Conservation (phyloP, 2,888 invertebrate species). For the Iselma pallidipennis region DNA sequence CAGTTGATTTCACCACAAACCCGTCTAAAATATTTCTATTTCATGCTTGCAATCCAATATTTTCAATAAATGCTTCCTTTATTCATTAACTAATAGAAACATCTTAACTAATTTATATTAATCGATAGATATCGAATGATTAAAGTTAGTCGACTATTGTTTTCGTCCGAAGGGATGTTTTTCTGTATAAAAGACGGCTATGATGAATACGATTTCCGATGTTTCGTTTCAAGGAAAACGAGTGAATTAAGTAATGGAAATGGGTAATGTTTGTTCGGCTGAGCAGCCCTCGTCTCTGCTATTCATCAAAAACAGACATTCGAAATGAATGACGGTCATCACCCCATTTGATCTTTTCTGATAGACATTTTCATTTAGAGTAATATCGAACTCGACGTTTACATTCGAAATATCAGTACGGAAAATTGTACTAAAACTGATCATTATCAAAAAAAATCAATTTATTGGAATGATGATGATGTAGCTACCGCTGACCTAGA, state of each 20-base stretch:
- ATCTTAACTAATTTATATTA: slow-evolving; percentile 16
- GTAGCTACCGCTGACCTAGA: neutral
- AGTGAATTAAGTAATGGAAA: slow-evolving; percentile 6
- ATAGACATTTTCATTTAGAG: slow-evolving; percentile 7
- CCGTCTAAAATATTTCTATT: neutral
- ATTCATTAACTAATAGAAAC: slow-evolving; percentile 5
- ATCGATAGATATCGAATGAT: no score
- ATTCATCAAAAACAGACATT: slow-evolving; percentile 2
- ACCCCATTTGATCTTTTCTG: slow-evolving; percentile 4
- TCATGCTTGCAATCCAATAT: neutral
- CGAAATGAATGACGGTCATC: neutral
- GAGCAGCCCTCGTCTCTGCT: neutral
- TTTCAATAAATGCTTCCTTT: no score
- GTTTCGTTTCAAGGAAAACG: neutral
- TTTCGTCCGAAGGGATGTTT: neutral
- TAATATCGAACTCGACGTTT: neutral
- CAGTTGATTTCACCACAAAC: slow-evolving; percentile 26
- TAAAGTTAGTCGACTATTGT: neutral
- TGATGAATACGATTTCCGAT: slow-evolving; percentile 1
- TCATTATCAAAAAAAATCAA: neutral
- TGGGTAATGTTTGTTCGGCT: slow-evolving; percentile 4
- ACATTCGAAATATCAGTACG: neutral
- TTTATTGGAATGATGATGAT: neutral
- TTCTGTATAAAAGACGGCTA: neutral
- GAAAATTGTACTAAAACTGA: neutral